Base-by-base conservation (phyloP, 1,140 invertebrate species). In the Ctenoplectra terminalis region DNA sequence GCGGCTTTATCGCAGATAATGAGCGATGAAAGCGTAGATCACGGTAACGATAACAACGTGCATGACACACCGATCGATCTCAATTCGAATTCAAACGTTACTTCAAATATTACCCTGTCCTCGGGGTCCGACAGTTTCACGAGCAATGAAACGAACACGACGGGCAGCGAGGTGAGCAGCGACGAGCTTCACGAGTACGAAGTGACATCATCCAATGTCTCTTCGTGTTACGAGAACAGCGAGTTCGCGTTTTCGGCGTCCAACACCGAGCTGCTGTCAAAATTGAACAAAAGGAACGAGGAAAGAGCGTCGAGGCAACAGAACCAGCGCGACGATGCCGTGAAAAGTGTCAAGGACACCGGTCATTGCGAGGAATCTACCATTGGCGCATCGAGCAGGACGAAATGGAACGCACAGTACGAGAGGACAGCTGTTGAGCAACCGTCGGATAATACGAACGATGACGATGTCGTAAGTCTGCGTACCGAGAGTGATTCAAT, bases 121-220 rank as follows among this genome's bases (percentile, higher is more conserved):
- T 76, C 87, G 13, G 88, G 72, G 17, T 89, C 83, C 20, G 90
- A 92, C 15, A 87, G 90, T 52, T 87, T 82, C 60, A 87, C 89
- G 2, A 88, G 90, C 72, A 90, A 87, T 77, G 92, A 91, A 61
- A 92, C 87, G 34, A 92, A 89, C 40, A 89, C 91, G 0, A 90
- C 90, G 0, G 90, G 88, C 1, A 92, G 90, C 54, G 92, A 92
- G 58, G 72, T 92, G 40, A 92, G 88, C 86, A 93, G 90, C 71
- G 91, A 93, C 73, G 92, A 93, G 60, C 82, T 93, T 11, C 92
- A 91, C 81, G 93, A 93, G 60, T 91, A 92, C 78, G 88, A 91
- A 43, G 84, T 90, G 5, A 83, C 86, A 2, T 43, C 78, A 1
- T 26, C 20, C 11, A 61, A 34, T 20, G 61, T 31, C 2, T 61